Conservation (phyloP, 2,797 vertebrate genomes). For the Neosalanx taihuensis region DNA sequence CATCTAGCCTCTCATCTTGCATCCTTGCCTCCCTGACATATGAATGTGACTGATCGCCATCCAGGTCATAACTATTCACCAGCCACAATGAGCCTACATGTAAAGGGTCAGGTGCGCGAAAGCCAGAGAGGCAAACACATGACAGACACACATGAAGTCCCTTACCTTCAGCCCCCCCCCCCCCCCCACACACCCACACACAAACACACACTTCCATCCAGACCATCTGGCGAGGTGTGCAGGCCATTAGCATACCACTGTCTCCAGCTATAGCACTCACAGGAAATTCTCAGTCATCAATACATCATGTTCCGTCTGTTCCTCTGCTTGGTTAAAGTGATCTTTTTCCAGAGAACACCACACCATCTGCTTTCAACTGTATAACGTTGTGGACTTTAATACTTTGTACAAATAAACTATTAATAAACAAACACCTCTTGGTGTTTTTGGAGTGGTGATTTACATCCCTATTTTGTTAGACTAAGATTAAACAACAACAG, state of each 20-base stretch:
- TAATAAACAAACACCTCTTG: not conserved
- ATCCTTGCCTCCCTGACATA: not conserved
- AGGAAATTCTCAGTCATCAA: conserved; percentile 30
- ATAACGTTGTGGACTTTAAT: conserved; percentile 4
- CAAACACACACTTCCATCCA: conserved; percentile 7
- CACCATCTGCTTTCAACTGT: not conserved
- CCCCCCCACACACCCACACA: not conserved
- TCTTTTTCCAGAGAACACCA: conserved; percentile 43
- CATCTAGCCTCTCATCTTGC: not conserved
- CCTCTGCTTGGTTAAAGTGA: conserved; percentile 28
- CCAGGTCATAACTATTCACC: conserved; percentile 2
- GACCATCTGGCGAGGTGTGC: conserved; percentile 59
- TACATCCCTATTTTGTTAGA: not conserved
- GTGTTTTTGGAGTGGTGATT: not conserved
- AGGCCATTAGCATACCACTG: conserved; percentile 66
- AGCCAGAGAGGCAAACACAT: not conserved
- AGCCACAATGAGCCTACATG: not conserved
- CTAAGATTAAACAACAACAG: not conserved
- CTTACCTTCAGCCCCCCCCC: not conserved
- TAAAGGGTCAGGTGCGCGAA: conserved; percentile 4
- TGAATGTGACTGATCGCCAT: not conserved
- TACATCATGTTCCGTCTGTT: conserved; percentile 36
- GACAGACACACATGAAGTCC: not conserved
- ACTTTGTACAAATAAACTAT: not conserved
- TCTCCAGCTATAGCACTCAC: conserved; percentile 42